These are phyloP conservation scores for Rhamphomyia laevipes DNA, from an alignment of 2,888 invertebrate species.

Conservation along the genomic window DNA sequence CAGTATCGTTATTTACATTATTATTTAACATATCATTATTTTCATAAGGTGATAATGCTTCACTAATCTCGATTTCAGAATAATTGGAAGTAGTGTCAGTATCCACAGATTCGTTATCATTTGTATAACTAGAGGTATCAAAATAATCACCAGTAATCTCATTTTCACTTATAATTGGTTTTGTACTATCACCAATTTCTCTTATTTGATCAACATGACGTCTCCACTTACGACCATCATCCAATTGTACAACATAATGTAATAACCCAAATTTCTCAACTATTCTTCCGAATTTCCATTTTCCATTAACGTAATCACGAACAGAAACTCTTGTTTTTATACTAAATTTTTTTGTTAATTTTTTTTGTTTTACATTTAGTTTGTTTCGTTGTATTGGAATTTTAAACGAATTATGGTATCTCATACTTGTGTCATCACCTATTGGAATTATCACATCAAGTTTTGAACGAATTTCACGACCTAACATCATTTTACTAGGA, in stretches of 20 bases:
- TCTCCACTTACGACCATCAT: slow-evolving; percentile 15
- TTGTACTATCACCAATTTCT: background rate
- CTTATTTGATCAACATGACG: background rate
- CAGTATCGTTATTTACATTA: too few relatives aligned
- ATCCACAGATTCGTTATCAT: too few relatives aligned
- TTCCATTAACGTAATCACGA: background rate
- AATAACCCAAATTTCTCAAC: slow-evolving; percentile 11
- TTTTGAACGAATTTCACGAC: slow-evolving; percentile 13
- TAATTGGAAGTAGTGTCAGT: too few relatives aligned
- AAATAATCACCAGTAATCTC: too few relatives aligned
- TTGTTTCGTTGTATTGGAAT: too few relatives aligned
- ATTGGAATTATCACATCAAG: slow-evolving; percentile 13
- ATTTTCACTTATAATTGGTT: too few relatives aligned
- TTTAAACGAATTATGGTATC: background rate
- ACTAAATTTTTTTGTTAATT: background rate
- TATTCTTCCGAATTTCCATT: slow-evolving; percentile 16
- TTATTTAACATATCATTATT: too few relatives aligned
- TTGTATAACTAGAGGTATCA: too few relatives aligned
- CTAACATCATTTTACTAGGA: slow-evolving; percentile 16
- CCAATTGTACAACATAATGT: slow-evolving; percentile 15
- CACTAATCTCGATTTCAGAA: too few relatives aligned
- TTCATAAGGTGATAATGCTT: too few relatives aligned
- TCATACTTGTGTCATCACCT: background rate
- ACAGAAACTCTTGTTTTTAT: background rate
- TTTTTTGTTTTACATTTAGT: too few relatives aligned